Evolutionary conservation across 2,113 vertebrate genomes (phyloP).

Genomic region (Hippocampus mohnikei): DNA sequence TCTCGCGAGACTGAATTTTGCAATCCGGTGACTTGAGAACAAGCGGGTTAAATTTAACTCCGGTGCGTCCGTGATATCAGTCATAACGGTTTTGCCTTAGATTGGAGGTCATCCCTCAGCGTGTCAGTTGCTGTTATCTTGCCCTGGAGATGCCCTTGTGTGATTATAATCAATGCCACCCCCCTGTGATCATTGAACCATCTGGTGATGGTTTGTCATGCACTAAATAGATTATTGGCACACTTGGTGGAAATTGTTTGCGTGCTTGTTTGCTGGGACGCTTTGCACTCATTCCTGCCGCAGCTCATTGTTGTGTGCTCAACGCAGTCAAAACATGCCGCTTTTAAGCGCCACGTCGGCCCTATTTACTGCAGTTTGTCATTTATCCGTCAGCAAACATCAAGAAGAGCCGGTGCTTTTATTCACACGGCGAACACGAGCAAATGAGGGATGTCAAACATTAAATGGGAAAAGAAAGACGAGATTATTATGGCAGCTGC

Average conservation of each 20-base stretch:
- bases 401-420: conserved; percentile 15
- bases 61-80: conserved; percentile 5
- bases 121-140: conserved; percentile 43
- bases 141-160: conserved; percentile 33
- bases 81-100: conserved; percentile 26
- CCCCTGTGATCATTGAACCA: conserved; percentile 33
- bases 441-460: neutral
- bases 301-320: conserved; percentile 7
- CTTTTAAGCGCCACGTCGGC: neutral
- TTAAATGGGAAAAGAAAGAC: conserved; percentile 18
- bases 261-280: neutral
- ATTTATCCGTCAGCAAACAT: neutral
- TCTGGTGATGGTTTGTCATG: conserved; percentile 13
- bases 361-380: neutral
- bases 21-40: neutral
- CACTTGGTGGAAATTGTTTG: conserved; percentile 2
- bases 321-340: neutral
- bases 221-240: conserved; percentile 26
- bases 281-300: conserved; percentile 16
- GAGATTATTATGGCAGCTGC: conserved; percentile 41
- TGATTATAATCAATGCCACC: conserved; percentile 39
- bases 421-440: conserved; percentile 5
- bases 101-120: conserved; percentile 25
- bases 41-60: neutral
- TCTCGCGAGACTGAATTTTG: no score